Percentiles rank a stretch among this genome's conserved stretches.
Evolutionary conservation across 2,888 invertebrate species (phyloP).

Genomic region (Chrysotoxum bicinctum): DNA sequence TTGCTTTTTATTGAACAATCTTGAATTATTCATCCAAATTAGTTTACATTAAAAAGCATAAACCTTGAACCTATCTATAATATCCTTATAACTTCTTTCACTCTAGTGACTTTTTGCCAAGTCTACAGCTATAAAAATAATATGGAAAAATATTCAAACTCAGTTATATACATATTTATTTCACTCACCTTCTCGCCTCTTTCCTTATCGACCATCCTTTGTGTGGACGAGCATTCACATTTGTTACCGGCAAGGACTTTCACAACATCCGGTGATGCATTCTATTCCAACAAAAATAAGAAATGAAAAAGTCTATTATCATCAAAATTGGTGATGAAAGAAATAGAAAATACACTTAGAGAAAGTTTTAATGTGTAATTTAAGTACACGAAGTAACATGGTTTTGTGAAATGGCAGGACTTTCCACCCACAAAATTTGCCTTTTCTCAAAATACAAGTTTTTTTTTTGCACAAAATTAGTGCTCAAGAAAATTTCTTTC

Average conservation of each 20-base stretch:
- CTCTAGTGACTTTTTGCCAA: constrained; percentile 28
- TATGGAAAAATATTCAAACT: constrained; percentile 25
- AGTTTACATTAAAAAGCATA: constrained; percentile 22
- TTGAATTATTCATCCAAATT: constrained; percentile 2
- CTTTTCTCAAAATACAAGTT: too few species aligned
- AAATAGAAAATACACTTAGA: background rate
- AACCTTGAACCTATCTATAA: constrained; percentile 43
- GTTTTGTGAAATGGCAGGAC: too few species aligned
- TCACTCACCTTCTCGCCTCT: constrained; percentile 89
- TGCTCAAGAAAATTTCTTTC: too few species aligned
- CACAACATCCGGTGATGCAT: constrained; percentile 92
- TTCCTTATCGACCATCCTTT: constrained; percentile 90
- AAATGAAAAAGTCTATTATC: background rate
- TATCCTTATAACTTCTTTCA: constrained; percentile 32
- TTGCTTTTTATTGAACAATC: background rate
- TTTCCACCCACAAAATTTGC: too few species aligned
- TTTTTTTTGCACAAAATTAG: too few species aligned
- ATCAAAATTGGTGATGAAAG: background rate
- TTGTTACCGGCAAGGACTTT: constrained; percentile 93
- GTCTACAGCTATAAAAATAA: constrained; percentile 21
- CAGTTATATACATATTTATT: constrained; percentile 19
- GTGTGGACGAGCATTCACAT: constrained; percentile 89
- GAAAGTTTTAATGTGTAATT: background rate
- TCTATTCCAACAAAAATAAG: constrained; percentile 83
- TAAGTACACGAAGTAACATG: too few species aligned